Evolutionary conservation across 2,797 vertebrate genomes (phyloP), one percentile per base, ranked within the genome.

Genomic region (Nyctalus aviator): DNA sequence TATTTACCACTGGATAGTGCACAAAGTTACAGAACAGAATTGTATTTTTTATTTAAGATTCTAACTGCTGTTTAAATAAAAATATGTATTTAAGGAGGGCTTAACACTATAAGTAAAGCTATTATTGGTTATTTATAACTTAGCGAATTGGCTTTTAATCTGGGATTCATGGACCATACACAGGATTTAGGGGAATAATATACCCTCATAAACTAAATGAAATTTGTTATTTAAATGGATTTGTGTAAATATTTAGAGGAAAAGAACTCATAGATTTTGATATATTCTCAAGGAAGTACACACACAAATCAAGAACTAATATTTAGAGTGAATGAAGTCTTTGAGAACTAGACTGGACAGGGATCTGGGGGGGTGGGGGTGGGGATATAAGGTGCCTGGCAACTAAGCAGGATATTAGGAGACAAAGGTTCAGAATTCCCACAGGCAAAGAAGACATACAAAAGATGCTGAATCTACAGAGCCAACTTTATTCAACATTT

Each of bases 41-140:
- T 55, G 2, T 77, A 55, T 30, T 11, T 59, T 93, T 90, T 72
- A 46, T 53, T 93, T 94, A 57, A 82, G 59, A 77, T 93, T 75
- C 17, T 75, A 62, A 75, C 25, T 57, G 10, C 25, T 73, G 17
- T 50, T 94, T 85, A 55, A 90, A 84, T 72, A 55, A 82, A 83
- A 82, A 44, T 72, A n/a, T n/a, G n/a, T n/a, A 92, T 84, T 84
- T 64, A 48, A 18, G 5, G 21, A 84, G 13, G 15, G 15, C 25
- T 77, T 90, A 94, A 64, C 23, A 62, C 21, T 77, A 14, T 77
- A 55, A 77, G 55, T 55, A 53, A 88, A 76, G 27, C 25, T 85
- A 69, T 50, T 81, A 73, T 46, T 37, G 21, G 46, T 68, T 21
- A 78, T 86, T 73, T 81, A 69, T 85, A 75, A 83, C 5, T 76